Base-by-base conservation (phyloP, 1,140 invertebrate species). In the Plodia interpunctella region DNA sequence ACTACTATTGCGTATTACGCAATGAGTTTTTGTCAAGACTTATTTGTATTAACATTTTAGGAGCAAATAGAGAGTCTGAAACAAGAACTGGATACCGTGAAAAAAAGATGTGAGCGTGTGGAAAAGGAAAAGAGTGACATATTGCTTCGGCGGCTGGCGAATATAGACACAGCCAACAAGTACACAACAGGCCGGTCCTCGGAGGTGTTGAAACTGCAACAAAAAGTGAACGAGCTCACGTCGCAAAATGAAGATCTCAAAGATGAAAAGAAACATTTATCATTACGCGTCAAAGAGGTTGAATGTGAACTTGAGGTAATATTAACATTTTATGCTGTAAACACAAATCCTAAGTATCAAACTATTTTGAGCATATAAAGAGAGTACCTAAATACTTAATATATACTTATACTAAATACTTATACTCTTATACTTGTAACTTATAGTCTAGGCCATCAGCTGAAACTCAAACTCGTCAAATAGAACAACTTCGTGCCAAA, bases 81-180 rank as follows among this genome's bases (percentile, higher is more conserved):
- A 77, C 93, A 93, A 73, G 94, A 95, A 83, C 77, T 94, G 38
- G 93, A 94, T 50, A 92, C 90, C 49, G 81, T 96, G 32, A 93
- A 63, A 92, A 93, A 72, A 87, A 92, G 94, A 70, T 96, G 95
- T 72, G 95, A 96, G 71, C 90, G 92, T 72, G 92, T 94, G 0
- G 96, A 97, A 84, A 94, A 94, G 58, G 96, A 97, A 76, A 97
- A 97, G 74, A 96, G 94, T 73, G 96, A 97, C 69, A 94, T 98
- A 65, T 76, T 97, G 51, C 83, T 96, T 17, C 88, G 95, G 66
- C 91, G 95, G 61, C 81, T 97, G 49, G 92, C 94, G 8, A 93
- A 93, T 8, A 93, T 96, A 78, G 95, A 96, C 65, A 93, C 93
- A 0, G 91, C 92, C n/a, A 92, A 94, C 0, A 92, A 93, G 71